Percentiles rank a stretch among this genome's conserved stretches.
These are phyloP conservation scores for Ypsolopha sequella DNA, from an alignment of 2,888 invertebrate genomes.

Conservation along the genomic window DNA sequence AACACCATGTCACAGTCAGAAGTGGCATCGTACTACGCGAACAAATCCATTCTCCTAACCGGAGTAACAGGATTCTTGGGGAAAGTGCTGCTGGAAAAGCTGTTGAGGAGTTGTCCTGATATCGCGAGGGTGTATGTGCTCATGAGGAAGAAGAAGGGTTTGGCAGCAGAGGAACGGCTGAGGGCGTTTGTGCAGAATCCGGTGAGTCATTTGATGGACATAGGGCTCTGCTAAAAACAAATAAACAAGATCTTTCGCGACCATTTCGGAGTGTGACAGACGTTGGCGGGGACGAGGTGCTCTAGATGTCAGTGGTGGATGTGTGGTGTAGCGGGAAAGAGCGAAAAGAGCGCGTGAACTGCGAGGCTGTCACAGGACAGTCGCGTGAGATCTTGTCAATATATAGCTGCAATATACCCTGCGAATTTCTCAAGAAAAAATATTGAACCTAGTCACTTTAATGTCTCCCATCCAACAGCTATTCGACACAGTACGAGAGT, in stretches of 20 bases:
- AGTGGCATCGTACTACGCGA: slow-evolving; percentile 64
- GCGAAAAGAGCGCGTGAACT: neutral
- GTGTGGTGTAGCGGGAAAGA: neutral
- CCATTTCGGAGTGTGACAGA: too few relatives aligned
- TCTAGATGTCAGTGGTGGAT: neutral
- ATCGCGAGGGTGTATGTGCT: slow-evolving; percentile 75
- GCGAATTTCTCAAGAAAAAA: too few relatives aligned
- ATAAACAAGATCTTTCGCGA: too few relatives aligned
- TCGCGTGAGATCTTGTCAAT: too few relatives aligned
- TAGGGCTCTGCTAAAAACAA: too few relatives aligned
- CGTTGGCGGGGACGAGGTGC: neutral
- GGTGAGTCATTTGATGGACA: slow-evolving; percentile 16
- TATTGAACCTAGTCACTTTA: too few relatives aligned
- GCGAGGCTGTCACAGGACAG: too few relatives aligned
- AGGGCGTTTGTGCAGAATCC: slow-evolving; percentile 48
- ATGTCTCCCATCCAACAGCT: slow-evolving; percentile 34
- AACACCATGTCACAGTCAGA: slow-evolving; percentile 27
- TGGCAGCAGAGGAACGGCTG: slow-evolving; percentile 70
- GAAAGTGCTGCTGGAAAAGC: slow-evolving; percentile 76
- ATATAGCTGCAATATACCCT: too few relatives aligned
- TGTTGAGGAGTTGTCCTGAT: slow-evolving; percentile 77
- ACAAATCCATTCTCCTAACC: slow-evolving; percentile 79
- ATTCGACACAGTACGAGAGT: slow-evolving; percentile 63
- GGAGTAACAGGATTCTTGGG: slow-evolving; percentile 83
- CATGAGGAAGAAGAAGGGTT: slow-evolving; percentile 78